Evolutionary conservation across 2,113 vertebrate species (phyloP), one percentile per base, ranked within the genome.

Genomic region (Myotis brandtii): DNA sequence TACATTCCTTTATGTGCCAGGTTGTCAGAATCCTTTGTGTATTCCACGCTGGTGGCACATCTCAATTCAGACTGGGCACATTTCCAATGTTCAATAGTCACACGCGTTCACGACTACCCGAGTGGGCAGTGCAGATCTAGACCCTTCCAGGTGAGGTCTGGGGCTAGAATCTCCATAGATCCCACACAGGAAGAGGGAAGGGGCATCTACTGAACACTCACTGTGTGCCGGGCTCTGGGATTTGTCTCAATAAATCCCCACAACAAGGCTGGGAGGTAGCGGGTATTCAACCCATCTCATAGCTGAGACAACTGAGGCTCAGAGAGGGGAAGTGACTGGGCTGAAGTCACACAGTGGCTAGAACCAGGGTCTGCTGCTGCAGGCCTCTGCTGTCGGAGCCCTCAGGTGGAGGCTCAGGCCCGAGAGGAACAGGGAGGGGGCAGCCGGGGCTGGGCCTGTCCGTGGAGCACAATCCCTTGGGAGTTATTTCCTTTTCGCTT

Each of bases 61-160:
- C 40, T 54, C 77, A 25, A 2, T 40, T 34, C 0, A 12, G 86
- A 21, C 40, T 1, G 25, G 32, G 8, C n/a, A 1, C 25, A 2
- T 34, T 43, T 67, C 43, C 43, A 9, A 62, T 0, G 9, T 37
- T 67, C 34, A 9, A 0, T 3, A 18, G 62, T 18, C 32, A 16
- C 2, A 0, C 0, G 2, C 32, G 7, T 37, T 59, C 69, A 0
- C 12, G 34, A 13, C 23, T 25, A 14, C 11, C 79, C n/a, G 30
- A 23, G 32, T 12, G 13, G 52, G 34, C 1, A n/a, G 13, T 0
- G 0, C 9, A 69, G 18, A 69, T 20, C 11, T 67, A 16, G 72
- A 46, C 9, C 56, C 5, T 54, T 14, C 23, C 32, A 40, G n/a
- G 18, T 13, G 87, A 84, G 64, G n/a, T 20, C 62, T 25, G 21